Percentiles rank a stretch among this genome's conserved stretches.
Evolutionary conservation across 1,140 invertebrate genomes (phyloP).

Genomic region (Ericerus pela): DNA sequence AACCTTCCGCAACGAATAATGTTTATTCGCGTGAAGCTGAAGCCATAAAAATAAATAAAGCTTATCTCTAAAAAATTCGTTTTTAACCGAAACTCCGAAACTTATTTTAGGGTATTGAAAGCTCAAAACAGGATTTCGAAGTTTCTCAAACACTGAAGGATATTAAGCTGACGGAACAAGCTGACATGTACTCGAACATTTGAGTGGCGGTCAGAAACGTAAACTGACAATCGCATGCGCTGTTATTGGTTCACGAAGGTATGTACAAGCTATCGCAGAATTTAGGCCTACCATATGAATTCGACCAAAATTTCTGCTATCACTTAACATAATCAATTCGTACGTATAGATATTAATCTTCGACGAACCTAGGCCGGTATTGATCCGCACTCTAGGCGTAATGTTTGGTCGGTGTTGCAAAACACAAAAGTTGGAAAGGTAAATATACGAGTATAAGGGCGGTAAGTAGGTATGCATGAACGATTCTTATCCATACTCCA

Average conservation of each 20-base stretch:
- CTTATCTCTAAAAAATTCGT: too few species aligned
- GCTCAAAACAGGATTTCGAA: constrained; percentile 24
- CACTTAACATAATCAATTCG: too few species aligned
- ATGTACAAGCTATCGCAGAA: constrained; percentile 18
- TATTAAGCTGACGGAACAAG: constrained; percentile 55
- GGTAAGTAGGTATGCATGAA: too few species aligned
- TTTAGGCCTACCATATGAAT: background rate
- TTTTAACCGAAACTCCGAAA: too few species aligned
- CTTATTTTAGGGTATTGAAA: constrained; percentile 30
- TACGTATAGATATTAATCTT: constrained; percentile 57
- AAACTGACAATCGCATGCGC: constrained; percentile 79
- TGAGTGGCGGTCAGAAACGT: constrained; percentile 75
- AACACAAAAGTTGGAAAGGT: constrained; percentile 57
- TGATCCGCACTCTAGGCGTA: constrained; percentile 65
- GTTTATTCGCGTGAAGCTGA: too few species aligned
- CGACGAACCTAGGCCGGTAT: constrained; percentile 76
- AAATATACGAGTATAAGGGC: too few species aligned
- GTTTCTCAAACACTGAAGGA: constrained; percentile 52
- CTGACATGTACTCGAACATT: constrained; percentile 50
- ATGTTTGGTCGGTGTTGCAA: constrained; percentile 69
- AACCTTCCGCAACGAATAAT: too few species aligned
- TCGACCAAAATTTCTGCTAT: background rate
- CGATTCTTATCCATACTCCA: too few species aligned
- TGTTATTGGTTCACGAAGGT: constrained; percentile 70
- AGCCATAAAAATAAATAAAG: too few species aligned